Conservation (phyloP, 2,888 invertebrate genomes). For the Eupithecia tripunctaria region DNA sequence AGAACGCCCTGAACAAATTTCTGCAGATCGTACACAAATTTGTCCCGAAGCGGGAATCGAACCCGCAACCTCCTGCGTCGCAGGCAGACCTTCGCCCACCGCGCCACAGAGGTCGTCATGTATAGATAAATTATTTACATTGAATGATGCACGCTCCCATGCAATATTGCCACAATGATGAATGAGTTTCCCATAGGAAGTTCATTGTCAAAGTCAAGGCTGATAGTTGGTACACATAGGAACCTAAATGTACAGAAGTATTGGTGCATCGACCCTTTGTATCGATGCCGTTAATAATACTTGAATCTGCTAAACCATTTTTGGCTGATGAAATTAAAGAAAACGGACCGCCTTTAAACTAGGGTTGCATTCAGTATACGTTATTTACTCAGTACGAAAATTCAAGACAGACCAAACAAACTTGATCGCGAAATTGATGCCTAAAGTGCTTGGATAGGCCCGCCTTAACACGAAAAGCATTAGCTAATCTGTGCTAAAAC, state of each 20-base stretch:
- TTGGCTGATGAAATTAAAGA: neutral
- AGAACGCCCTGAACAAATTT: too few species aligned
- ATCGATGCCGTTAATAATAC: neutral
- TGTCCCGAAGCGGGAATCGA: too few species aligned
- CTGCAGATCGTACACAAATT: too few species aligned
- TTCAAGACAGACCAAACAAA: neutral
- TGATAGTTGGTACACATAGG: neutral
- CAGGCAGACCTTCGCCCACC: too few species aligned
- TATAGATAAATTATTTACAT: neutral
- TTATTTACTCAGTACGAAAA: neutral
- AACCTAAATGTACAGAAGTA: neutral
- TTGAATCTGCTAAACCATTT: neutral
- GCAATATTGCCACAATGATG: slow-evolving; percentile 15
- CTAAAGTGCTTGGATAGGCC: too few species aligned
- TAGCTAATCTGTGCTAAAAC: neutral
- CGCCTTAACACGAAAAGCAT: neutral
- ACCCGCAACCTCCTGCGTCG: too few species aligned
- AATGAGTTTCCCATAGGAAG: slow-evolving; percentile 21
- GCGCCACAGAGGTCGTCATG: too few species aligned
- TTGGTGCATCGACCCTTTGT: neutral
- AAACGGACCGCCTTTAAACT: neutral
- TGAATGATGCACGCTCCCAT: slow-evolving; percentile 27
- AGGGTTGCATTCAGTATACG: neutral
- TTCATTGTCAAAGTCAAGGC: slow-evolving; percentile 29
- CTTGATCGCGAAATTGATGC: neutral